Conservation (phyloP, 2,888 invertebrate genomes). For the Neuroscelio doddi region DNA sequence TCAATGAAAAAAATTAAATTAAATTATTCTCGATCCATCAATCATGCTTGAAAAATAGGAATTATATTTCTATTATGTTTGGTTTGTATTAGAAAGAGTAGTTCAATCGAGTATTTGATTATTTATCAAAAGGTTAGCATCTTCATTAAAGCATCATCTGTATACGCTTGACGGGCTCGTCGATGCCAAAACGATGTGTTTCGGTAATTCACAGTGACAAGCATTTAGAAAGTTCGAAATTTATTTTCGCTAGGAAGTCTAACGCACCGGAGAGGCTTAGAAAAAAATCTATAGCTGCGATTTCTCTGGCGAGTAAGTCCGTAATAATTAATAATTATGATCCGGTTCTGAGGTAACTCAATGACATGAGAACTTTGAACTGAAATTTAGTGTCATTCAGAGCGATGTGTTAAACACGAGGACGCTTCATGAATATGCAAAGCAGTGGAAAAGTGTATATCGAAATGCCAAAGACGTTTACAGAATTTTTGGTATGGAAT, state of each 20-base stretch:
- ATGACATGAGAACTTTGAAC: constrained; percentile 4
- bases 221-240: constrained; percentile 52
- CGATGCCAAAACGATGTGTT: constrained; percentile 45
- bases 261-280: not conserved
- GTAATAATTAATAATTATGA: constrained; percentile 7
- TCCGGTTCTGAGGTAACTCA: constrained; percentile 3
- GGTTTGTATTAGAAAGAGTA: too few relatives aligned
- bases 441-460: not conserved
- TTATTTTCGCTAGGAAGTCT: constrained; percentile 11
- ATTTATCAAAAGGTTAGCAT: constrained; percentile 34
- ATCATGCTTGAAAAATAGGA: constrained; percentile 24
- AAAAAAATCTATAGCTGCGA: constrained; percentile 13
- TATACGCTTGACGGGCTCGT: constrained; percentile 6
- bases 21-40: constrained; percentile 32
- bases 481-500: too few relatives aligned
- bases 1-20: too few relatives aligned
- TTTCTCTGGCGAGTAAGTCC: constrained; percentile 20
- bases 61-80: constrained; percentile 30
- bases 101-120: too few relatives aligned
- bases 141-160: constrained; percentile 28
- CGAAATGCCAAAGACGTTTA: too few relatives aligned
- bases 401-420: not conserved
- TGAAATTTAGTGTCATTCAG: not conserved
- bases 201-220: constrained; percentile 45
- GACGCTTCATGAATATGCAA: not conserved